A percentile compares a stretch with the other conserved stretches of the same genome.
phyloP scores from a whole-genome alignment of 2,888 invertebrate genomes.

The Deladenus siricidicola region DNA sequence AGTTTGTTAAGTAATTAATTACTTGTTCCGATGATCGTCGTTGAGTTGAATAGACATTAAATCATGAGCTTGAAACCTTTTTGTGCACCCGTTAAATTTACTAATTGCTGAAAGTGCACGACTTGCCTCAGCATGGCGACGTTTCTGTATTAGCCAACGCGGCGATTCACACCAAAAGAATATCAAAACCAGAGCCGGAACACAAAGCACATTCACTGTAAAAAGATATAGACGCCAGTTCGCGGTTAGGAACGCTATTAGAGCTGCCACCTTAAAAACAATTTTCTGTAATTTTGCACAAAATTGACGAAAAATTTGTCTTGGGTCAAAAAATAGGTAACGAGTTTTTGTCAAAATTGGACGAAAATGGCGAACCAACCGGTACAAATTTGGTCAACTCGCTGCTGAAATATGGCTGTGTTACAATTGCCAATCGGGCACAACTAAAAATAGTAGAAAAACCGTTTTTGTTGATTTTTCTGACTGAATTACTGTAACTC shows the following conservation, averaged over 20 bases:
- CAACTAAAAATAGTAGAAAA: too few species aligned
- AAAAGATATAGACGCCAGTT: slow-evolving; percentile 28
- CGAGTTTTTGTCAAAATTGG: too few species aligned
- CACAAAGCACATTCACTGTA: slow-evolving; percentile 21
- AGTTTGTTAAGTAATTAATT: too few species aligned
- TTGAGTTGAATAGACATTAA: slow-evolving; percentile 23
- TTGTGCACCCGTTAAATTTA: slow-evolving; percentile 21
- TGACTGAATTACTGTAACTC: too few species aligned
- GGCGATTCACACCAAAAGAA: slow-evolving; percentile 32
- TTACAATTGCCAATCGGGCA: too few species aligned
- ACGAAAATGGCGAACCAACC: too few species aligned
- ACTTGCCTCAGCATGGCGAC: slow-evolving; percentile 17
- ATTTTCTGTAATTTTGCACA: too few species aligned
- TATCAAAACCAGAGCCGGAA: slow-evolving; percentile 26
- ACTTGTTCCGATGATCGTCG: neutral
- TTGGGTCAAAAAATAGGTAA: too few species aligned
- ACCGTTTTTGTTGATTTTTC: too few species aligned
- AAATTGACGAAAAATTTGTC: too few species aligned
- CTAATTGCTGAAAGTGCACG: slow-evolving; percentile 23
- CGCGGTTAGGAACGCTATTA: slow-evolving; percentile 25
- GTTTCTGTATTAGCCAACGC: slow-evolving; percentile 35
- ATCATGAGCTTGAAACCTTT: slow-evolving; percentile 20
- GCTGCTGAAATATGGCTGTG: too few species aligned
- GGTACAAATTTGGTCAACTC: too few species aligned
- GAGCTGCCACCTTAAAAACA: slow-evolving; percentile 17